Conservation (phyloP, 2,888 invertebrate genomes). For the Argynnis bischoffii region DNA sequence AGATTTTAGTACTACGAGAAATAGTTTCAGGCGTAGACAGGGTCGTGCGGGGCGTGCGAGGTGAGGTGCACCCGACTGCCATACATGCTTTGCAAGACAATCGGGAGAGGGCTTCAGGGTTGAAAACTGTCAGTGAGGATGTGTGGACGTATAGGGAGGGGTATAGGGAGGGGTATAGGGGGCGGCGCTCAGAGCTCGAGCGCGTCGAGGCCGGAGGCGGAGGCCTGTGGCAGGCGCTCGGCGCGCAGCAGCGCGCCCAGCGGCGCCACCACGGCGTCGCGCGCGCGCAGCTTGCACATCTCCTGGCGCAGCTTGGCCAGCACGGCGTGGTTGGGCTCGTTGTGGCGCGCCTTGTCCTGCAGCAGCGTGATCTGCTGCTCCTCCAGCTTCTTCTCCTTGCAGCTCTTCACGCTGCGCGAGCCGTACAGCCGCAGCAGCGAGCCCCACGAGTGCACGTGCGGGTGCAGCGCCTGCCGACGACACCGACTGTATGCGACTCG, state of each 20-base stretch:
- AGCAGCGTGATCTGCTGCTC: conserved; percentile 95
- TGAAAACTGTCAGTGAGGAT: background rate
- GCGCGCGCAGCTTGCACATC: conserved; percentile 88
- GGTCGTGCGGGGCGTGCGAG: too few relatives aligned
- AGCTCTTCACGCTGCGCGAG: conserved; percentile 93
- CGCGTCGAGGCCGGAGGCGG: conserved; percentile 89
- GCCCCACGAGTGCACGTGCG: conserved; percentile 97
- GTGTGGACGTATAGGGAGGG: too few relatives aligned
- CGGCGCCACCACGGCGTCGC: conserved; percentile 83
- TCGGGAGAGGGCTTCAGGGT: background rate
- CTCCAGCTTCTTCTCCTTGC: conserved; percentile 95
- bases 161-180: too few relatives aligned
- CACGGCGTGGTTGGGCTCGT: conserved; percentile 96
- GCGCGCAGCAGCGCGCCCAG: conserved; percentile 75
- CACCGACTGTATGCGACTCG: background rate
- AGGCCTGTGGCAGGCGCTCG: conserved; percentile 84
- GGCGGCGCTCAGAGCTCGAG: conserved; percentile 83
- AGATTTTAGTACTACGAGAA: too few relatives aligned
- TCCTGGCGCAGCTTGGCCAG: conserved; percentile 91
- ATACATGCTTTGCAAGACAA: too few relatives aligned
- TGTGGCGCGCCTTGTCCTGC: conserved; percentile 91
- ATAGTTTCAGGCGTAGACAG: too few relatives aligned
- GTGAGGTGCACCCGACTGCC: too few relatives aligned
- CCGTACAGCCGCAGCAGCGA: conserved; percentile 96
- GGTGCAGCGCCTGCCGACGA: conserved; percentile 89